Base-by-base conservation (phyloP, 2,888 invertebrate genomes). In the Drosophila barbarae region DNA sequence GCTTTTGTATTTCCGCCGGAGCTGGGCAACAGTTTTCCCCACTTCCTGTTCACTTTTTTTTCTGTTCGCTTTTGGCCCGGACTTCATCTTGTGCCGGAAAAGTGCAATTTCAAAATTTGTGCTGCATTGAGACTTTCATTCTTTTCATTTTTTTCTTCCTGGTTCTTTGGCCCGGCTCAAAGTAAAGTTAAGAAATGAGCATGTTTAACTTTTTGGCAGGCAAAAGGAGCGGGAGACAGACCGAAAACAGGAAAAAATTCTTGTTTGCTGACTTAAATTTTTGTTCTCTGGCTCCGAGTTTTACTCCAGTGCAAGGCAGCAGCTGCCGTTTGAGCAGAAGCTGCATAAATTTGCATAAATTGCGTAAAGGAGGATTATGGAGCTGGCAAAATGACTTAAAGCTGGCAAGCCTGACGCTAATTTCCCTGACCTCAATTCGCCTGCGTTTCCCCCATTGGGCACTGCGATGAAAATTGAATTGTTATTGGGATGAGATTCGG, bases 1-100 rank as follows among this genome's bases (percentile, higher is more conserved):
- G 85, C 85, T 78, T 78, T 82, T 82, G 81, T 85, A 82, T 82
- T 76, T 82, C 81, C 85, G 84, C 47, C 76, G 69, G 78, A 68
- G 65, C 74, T 74, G 71, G 66, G 74, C 54, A 56, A 54, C 56
- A 64, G 54, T 71, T 71, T 57, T 49, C 26, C 53, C 63, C 42
- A 35, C 61, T 41, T 47, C 44, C 61, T 56, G 50, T 32, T 34
- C 32, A 39, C 34, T 64, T 64, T 30, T 56, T 47, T 38, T 32
- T 23, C 13, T 30, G 9, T 23, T 23, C 23, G 13, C n/a, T 46
- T 49, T 18, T 18, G 26, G 9, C 46, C 51, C 21, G 30, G 60
- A 36, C 52, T 56, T 44, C 57, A 53, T 66, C 78, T 72, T 59
- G 32, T 21, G 68, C 61, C 85, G 85, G 80, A 85, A 80, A 80